Percentiles rank a stretch among this genome's conserved stretches.
Evolutionary conservation across 2,113 vertebrate genomes (phyloP).

Genomic region (Canis aureus): DNA sequence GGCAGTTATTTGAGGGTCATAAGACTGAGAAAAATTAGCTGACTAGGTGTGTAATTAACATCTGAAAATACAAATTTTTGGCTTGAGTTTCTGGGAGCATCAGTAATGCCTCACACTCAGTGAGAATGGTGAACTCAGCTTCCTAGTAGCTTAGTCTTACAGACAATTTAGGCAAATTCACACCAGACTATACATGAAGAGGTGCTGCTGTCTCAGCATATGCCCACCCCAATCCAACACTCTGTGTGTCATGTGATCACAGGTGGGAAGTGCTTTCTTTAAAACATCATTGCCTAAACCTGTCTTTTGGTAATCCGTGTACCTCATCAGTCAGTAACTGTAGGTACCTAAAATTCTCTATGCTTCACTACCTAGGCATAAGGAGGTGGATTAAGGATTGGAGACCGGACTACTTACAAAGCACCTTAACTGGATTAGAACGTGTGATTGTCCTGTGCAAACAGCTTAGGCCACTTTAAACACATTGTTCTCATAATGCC

Average conservation of each 20-base stretch:
- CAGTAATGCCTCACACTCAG: neutral
- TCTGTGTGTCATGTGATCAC: neutral
- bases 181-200: neutral
- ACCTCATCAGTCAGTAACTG: conserved; percentile 59
- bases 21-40: neutral
- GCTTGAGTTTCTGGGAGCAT: neutral
- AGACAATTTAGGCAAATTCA: neutral
- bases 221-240: neutral
- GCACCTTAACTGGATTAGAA: conserved; percentile 76
- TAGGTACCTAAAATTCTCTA: conserved; percentile 31
- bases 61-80: neutral
- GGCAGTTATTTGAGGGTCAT: neutral
- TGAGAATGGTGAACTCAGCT: neutral
- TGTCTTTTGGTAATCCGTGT: conserved; percentile 68
- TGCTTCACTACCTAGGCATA: conserved; percentile 77
- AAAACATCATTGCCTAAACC: conserved; percentile 43
- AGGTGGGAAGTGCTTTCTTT: conserved; percentile 40
- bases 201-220: neutral
- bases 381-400: conserved; percentile 74
- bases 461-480: conserved; percentile 77
- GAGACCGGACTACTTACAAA: conserved; percentile 70
- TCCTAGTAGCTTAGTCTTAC: neutral
- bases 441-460: conserved; percentile 67
- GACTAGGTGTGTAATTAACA: neutral
- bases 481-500: conserved; percentile 62